Conservation (phyloP, 2,113 vertebrate genomes). For the Vidua macroura region DNA sequence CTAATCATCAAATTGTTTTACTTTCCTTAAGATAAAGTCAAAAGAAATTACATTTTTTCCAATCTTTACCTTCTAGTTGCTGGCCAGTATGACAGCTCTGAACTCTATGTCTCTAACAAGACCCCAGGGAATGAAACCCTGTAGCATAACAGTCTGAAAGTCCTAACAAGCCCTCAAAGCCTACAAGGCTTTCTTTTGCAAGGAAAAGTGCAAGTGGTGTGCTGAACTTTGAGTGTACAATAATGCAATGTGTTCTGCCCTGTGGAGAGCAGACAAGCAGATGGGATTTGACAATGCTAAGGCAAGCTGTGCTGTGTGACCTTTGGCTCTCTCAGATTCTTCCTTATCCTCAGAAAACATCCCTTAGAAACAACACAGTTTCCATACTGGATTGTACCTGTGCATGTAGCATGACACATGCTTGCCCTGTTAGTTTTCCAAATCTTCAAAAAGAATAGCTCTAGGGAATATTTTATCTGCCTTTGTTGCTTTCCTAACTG, state of each 20-base stretch:
- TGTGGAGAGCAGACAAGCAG: slow-evolving; percentile 67
- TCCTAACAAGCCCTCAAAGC: slow-evolving; percentile 58
- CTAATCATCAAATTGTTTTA: slow-evolving; percentile 65
- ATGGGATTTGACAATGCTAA: slow-evolving; percentile 73
- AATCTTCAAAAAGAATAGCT: not conserved
- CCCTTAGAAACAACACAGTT: not conserved
- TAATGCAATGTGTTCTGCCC: slow-evolving; percentile 68
- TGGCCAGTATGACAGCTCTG: slow-evolving; percentile 67
- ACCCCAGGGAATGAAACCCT: slow-evolving; percentile 58
- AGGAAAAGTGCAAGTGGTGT: slow-evolving; percentile 68
- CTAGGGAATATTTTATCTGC: not conserved
- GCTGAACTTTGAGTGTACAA: slow-evolving; percentile 62
- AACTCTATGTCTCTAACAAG: slow-evolving; percentile 60
- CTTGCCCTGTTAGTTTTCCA: not conserved
- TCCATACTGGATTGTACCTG: not conserved
- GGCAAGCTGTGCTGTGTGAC: slow-evolving; percentile 42
- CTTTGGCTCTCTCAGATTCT: slow-evolving; percentile 57
- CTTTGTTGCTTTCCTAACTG: not conserved
- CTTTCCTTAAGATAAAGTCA: slow-evolving; percentile 71
- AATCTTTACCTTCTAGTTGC: slow-evolving; percentile 60
- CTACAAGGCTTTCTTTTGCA: slow-evolving; percentile 59
- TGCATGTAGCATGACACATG: accelerated
- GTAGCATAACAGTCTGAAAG: slow-evolving; percentile 55
- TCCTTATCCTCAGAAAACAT: slow-evolving; percentile 21
- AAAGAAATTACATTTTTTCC: slow-evolving; percentile 70